phyloP scores from a whole-genome alignment of 2,113 vertebrate genomes.

The Galbula dea region DNA sequence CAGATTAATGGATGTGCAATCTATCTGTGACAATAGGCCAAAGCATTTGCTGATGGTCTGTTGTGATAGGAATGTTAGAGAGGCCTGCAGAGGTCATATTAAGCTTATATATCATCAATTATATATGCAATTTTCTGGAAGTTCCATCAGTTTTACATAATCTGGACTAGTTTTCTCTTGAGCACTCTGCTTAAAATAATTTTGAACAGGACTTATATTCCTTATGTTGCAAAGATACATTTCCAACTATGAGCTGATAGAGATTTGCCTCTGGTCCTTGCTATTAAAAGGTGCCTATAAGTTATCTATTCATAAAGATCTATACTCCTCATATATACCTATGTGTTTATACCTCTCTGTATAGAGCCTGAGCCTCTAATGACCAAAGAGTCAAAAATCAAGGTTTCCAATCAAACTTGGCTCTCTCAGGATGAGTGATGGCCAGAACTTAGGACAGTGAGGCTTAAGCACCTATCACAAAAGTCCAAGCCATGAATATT shows the following conservation, averaged over 20 bases:
- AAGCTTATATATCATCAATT: background rate
- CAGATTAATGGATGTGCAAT: background rate
- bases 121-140: background rate
- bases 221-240: background rate
- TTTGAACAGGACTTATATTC: background rate
- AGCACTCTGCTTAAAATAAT: background rate
- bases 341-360: background rate
- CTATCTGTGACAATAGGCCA: background rate
- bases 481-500: background rate
- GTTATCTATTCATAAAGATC: background rate
- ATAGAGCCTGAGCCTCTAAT: background rate
- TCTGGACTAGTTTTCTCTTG: background rate
- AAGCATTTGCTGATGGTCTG: background rate
- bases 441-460: background rate
- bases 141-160: background rate
- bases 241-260: background rate
- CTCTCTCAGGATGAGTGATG: background rate
- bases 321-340: background rate
- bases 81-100: background rate
- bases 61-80: background rate
- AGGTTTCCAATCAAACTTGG: background rate
- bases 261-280: background rate
- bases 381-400: background rate
- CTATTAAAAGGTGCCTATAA: background rate
- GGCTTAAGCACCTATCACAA: background rate